These are phyloP conservation scores for Setipinna tenuifilis DNA, from an alignment of 2,797 vertebrate genomes.

Conservation along the genomic window DNA sequence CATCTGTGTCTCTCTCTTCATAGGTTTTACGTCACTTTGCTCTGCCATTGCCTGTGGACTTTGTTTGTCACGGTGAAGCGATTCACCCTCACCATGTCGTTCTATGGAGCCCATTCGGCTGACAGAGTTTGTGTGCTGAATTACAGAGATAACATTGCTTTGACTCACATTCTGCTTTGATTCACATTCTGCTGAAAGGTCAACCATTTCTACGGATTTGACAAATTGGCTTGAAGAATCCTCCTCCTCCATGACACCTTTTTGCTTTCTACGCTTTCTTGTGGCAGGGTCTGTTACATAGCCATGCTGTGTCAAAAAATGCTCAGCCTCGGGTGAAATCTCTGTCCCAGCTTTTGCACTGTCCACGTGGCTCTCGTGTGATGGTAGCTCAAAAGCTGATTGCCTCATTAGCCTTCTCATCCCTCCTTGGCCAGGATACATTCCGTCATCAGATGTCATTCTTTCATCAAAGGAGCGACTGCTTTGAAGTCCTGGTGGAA, in stretches of 20 bases:
- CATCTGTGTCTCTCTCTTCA: constrained; percentile 56
- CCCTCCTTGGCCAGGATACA: constrained; percentile 83
- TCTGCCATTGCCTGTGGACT: constrained; percentile 70
- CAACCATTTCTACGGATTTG: constrained; percentile 75
- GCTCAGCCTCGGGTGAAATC: constrained; percentile 62
- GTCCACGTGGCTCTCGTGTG: constrained; percentile 84
- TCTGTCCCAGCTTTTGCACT: constrained; percentile 76
- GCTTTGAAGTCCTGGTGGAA: constrained; percentile 88
- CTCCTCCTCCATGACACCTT: constrained; percentile 92
- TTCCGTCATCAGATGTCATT: constrained; percentile 82
- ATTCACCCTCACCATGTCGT: constrained; percentile 78
- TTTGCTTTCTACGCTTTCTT: constrained; percentile 95
- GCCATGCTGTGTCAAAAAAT: constrained; percentile 66
- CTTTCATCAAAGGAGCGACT: constrained; percentile 98
- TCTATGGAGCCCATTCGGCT: constrained; percentile 85
- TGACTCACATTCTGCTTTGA: constrained; percentile 77
- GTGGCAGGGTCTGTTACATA: constrained; percentile 84
- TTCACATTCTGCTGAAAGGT: constrained; percentile 80
- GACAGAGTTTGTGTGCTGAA: constrained; percentile 97
- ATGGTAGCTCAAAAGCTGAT: constrained; percentile 89
- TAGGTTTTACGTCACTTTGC: constrained; percentile 54
- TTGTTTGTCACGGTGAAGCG: constrained; percentile 51
- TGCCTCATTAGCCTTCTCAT: constrained; percentile 92
- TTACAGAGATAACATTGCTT: constrained; percentile 97
- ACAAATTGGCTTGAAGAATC: constrained; percentile 82